phyloP scores from a whole-genome alignment of 2,113 vertebrate genomes.

The Esox niger region DNA sequence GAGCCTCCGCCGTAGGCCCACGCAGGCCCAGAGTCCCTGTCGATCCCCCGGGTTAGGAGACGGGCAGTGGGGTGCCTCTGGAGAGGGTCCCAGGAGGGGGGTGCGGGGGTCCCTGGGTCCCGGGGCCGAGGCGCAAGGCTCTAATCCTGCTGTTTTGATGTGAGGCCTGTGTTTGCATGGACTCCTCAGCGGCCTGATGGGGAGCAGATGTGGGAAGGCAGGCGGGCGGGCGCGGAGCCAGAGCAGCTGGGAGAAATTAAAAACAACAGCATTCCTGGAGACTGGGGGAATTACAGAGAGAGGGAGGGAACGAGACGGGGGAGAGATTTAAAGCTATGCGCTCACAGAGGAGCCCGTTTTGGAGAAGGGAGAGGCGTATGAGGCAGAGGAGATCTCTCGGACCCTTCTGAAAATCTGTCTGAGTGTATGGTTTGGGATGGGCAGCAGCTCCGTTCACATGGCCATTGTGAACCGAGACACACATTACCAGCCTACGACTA shows the following conservation, averaged over 20 bases:
- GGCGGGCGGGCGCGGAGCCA: slow-evolving; percentile 77
- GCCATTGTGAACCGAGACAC: slow-evolving; percentile 35
- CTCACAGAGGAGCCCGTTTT: slow-evolving; percentile 54
- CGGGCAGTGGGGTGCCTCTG: slow-evolving; percentile 39
- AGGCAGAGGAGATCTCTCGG: slow-evolving; percentile 17
- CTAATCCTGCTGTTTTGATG: slow-evolving; percentile 13
- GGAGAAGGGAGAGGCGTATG: slow-evolving; percentile 48
- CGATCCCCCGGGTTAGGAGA: slow-evolving; percentile 27
- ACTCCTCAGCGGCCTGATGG: slow-evolving; percentile 75
- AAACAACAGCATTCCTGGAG: slow-evolving; percentile 77
- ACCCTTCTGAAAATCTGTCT: slow-evolving; percentile 45
- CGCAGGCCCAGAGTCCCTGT: slow-evolving; percentile 18
- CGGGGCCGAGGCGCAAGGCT: slow-evolving; percentile 68
- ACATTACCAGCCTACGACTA: slow-evolving; percentile 23
- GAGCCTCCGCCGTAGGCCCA: not conserved
- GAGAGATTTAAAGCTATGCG: slow-evolving; percentile 46
- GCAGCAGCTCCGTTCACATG: slow-evolving; percentile 56
- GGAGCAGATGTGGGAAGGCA: slow-evolving; percentile 89
- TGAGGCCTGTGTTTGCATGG: slow-evolving; percentile 75
- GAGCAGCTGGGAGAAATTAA: slow-evolving; percentile 88
- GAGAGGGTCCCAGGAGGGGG: slow-evolving; percentile 1
- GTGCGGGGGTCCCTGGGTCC: slow-evolving; percentile 18
- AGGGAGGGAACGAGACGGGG: slow-evolving; percentile 38
- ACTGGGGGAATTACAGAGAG: slow-evolving; percentile 76
- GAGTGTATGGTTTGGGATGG: slow-evolving; percentile 54